Evolutionary conservation across 2,888 invertebrate genomes (phyloP), one percentile per base, ranked within the genome.

Genomic region (Steromphala cineraria): DNA sequence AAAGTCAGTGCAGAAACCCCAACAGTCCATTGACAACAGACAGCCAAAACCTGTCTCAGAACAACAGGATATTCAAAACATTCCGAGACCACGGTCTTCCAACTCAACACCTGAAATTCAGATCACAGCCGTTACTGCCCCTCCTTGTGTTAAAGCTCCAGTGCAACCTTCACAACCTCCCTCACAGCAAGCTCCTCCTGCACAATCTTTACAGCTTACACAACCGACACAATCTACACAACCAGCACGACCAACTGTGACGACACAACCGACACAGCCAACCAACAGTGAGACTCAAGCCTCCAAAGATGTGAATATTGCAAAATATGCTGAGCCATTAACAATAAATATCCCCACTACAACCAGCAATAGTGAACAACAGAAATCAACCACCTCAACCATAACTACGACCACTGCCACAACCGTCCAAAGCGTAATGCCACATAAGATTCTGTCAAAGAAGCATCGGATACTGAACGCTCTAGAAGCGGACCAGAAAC

Each of bases 401-500:
- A 46, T 13, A 5, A 46, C 46, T 46, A 46, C 46, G 46, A 46
- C 46, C 15, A 10, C 53, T 21, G 5, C 17, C 17, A 76, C 53
- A 31, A 53, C 81, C 75, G 74, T 62, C 62, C 53, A 46, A 17
- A 55, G 55, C 17, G 56, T 46, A 28, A 40, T 40, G 21, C 78
- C 81, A 10, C 81, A 79, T n/a, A 83, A 81, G 67, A 24, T 80
- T 56, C 81, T 81, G 56, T 89, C 89, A 4, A 84, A 86, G 53
- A 90, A 90, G 78, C 89, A 90, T 36, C 87, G 88, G 80, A 90
- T 90, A 53, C 83, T 90, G 81, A 88, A 84, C 78, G 87, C 87
- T 19, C 84, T 88, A 52, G 88, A 89, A n/a, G 88, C 88, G 80
- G 88, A 87, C 71, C 83, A 88, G 78, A 88, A 89, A 81, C 86